phyloP scores from a whole-genome alignment of 2,113 vertebrate genomes.

The Oncorhynchus masou region DNA sequence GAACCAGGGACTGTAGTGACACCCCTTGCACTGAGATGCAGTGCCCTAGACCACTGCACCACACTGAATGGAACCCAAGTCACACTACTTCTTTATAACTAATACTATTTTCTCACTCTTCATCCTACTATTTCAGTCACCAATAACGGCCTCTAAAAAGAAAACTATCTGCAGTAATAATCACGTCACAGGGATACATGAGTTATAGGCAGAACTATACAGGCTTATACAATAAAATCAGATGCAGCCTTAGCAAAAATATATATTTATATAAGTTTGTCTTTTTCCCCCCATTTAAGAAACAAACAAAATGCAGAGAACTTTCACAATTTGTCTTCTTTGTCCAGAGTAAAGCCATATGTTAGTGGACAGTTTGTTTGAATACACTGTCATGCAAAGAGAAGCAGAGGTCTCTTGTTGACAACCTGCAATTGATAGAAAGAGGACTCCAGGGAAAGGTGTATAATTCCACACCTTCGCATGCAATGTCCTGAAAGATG shows the following conservation, averaged over 20 bases:
- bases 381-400: constrained; percentile 68
- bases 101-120: constrained; percentile 25
- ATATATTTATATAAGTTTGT: constrained; percentile 73
- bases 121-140: constrained; percentile 17
- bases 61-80: neutral
- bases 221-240: constrained; percentile 69
- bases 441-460: constrained; percentile 26
- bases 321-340: constrained; percentile 66
- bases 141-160: constrained; percentile 33
- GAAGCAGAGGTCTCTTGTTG: constrained; percentile 51
- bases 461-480: constrained; percentile 43
- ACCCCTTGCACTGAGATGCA: too few species aligned
- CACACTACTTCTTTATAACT: constrained; percentile 24
- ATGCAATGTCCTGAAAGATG: constrained; percentile 62
- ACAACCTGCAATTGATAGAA: constrained; percentile 43
- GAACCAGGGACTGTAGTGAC: too few species aligned
- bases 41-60: neutral
- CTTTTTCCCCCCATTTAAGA: constrained; percentile 50
- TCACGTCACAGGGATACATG: constrained; percentile 40
- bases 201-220: constrained; percentile 67
- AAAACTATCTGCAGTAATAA: constrained; percentile 51
- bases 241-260: constrained; percentile 80
- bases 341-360: constrained; percentile 70
- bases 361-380: constrained; percentile 58
- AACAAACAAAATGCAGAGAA: constrained; percentile 65